Base-by-base conservation (phyloP, 2,888 invertebrate species). In the Coelinius sp. region DNA sequence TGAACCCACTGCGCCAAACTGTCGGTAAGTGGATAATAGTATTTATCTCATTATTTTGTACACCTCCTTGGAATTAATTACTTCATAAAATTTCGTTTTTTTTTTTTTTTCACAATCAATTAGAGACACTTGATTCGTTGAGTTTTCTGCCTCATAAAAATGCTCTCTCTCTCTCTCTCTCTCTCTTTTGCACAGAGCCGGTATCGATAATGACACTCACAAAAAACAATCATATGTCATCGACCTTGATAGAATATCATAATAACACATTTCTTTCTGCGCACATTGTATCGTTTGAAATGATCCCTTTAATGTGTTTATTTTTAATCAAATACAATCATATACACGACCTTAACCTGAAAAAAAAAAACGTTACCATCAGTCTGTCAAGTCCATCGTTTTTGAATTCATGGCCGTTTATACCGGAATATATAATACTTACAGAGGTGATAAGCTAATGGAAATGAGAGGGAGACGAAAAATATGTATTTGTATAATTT, bases 221-320 rank as follows among this genome's bases (percentile, higher is more conserved):
- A 24, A 53, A 53, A 25, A 53, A 53, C 14, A 53, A 53, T 53
- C 24, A 25, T 46, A 2, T 53, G 25, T 25, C 25, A 44, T 53
- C 14, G 25, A 53, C 53, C 53, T 53, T 25, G 53, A 53, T 8
- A 53, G 53, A 24, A 53, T 53, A n/a, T 25, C 53, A 53, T 24
- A 25, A 24, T 53, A 24, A 53, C 24, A 24, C 24, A 10, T 12
- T 12, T 12, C 53, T n/a, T 53, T 53, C n/a, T 53, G 53, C 14
- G 53, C 24, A 24, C 12, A 52, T 24, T 10, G 20, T 25, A 24
- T 53, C 8, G 12, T 53, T 25, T 25, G 53, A 22, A 53, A n/a
- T 25, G 24, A 24, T 24, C 24, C 8, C 7, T 25, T 10, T 25
- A 24, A 12, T 53, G 53, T 44, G 44, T 44, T 44, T n/a, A 8